Evolutionary conservation across 2,888 invertebrate species (phyloP).

Genomic region (Heliconius sara): DNA sequence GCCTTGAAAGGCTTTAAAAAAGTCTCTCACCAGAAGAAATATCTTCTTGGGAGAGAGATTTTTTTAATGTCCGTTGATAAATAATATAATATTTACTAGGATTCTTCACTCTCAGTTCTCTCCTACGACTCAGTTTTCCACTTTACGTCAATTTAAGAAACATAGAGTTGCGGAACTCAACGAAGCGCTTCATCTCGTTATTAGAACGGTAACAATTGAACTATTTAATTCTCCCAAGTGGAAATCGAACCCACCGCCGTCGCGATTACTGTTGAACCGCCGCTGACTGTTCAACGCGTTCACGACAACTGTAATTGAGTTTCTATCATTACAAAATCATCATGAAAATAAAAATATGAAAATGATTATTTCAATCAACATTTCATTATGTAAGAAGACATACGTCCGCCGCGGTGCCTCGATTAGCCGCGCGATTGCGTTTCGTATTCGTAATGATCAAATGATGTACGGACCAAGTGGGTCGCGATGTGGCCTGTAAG

Average conservation of each 20-base stretch:
- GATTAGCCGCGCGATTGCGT: conserved; percentile 71
- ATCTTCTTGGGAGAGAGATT: too few species aligned
- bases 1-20: too few species aligned
- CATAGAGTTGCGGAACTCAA: too few species aligned
- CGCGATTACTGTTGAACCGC: too few species aligned
- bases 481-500: conserved; percentile 50
- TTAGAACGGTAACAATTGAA: not conserved
- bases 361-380: conserved; percentile 39
- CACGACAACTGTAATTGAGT: not conserved
- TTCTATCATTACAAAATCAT: conserved; percentile 1
- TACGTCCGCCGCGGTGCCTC: conserved; percentile 54
- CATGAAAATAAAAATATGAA: conserved; percentile 20
- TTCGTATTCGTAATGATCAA: conserved; percentile 66
- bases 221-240: not conserved
- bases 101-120: too few species aligned
- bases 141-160: too few species aligned
- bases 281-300: too few species aligned
- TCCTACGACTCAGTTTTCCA: too few species aligned
- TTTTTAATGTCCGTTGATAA: too few species aligned
- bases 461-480: conserved; percentile 53
- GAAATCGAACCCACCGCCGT: not conserved
- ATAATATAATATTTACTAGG: too few species aligned
- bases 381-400: conserved; percentile 60
- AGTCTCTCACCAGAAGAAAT: too few species aligned
- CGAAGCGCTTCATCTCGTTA: not conserved